These are phyloP conservation scores for Pterocles gutturalis DNA, from an alignment of 2,113 vertebrate species.

Conservation along the genomic window DNA sequence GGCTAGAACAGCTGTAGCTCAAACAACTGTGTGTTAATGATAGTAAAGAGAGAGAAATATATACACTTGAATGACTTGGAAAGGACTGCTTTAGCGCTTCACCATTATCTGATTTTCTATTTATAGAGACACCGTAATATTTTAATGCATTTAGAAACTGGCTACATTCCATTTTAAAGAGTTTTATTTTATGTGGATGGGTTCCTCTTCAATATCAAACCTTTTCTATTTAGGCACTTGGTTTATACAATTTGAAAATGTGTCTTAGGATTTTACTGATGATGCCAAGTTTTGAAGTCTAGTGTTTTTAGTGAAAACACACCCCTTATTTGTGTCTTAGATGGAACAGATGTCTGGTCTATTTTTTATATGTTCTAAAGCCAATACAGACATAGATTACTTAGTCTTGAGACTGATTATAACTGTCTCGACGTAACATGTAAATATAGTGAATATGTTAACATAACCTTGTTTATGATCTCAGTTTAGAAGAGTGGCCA, in stretches of 20 bases:
- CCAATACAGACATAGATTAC: background rate
- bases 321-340: background rate
- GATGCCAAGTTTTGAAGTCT: background rate
- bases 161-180: constrained; percentile 71
- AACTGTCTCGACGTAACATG: background rate
- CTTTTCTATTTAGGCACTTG: background rate
- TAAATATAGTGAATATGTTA: background rate
- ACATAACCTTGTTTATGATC: background rate
- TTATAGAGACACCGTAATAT: background rate
- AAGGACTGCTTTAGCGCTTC: constrained; percentile 17
- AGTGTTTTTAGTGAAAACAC: background rate
- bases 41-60: constrained; percentile 2
- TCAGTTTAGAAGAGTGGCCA: background rate
- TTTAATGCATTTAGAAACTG: constrained; percentile 39
- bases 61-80: constrained; percentile 28
- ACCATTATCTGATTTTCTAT: constrained; percentile 13
- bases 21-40: constrained; percentile 12
- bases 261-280: background rate
- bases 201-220: background rate
- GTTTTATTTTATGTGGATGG: background rate
- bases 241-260: background rate
- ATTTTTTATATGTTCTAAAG: constrained; percentile 21
- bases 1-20: constrained; percentile 54
- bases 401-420: background rate
- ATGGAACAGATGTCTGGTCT: background rate